phyloP scores from a whole-genome alignment of 2,113 vertebrate genomes.

The Oryzias celebensis region DNA sequence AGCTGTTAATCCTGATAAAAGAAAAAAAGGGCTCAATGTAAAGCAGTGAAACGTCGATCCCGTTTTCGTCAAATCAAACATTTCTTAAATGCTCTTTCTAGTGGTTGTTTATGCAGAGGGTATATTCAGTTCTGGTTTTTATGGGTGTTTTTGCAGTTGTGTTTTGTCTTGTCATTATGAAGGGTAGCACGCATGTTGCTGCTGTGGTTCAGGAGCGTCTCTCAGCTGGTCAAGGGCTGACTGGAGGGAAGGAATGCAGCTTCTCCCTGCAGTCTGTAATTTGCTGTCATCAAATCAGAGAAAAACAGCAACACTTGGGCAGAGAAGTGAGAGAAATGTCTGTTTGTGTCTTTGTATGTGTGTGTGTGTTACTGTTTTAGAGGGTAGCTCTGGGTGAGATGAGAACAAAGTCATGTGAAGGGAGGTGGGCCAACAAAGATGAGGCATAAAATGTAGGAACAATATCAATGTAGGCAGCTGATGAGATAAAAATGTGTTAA shows the following conservation, averaged over 20 bases:
- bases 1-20: too few relatives aligned
- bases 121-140: background rate
- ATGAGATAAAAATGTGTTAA: background rate
- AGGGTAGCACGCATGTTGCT: constrained; percentile 10
- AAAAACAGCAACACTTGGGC: constrained; percentile 56
- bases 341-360: constrained; percentile 10
- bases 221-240: constrained; percentile 54
- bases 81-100: too few relatives aligned
- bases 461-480: background rate
- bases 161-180: constrained; percentile 21
- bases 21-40: too few relatives aligned
- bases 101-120: background rate
- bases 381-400: constrained; percentile 15
- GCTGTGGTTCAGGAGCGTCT: constrained; percentile 33
- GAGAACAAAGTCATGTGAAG: constrained; percentile 39
- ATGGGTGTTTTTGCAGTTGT: constrained; percentile 19
- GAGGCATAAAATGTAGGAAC: background rate
- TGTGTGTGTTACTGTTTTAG: constrained; percentile 13
- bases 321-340: constrained; percentile 15
- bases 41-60: too few relatives aligned
- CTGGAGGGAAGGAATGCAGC: constrained; percentile 68
- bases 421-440: constrained; percentile 1
- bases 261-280: constrained; percentile 69
- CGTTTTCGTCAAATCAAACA: too few relatives aligned
- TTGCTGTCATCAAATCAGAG: constrained; percentile 71